These are phyloP conservation scores for Xenentodon cancila DNA, from an alignment of 2,797 vertebrate genomes.

Conservation along the genomic window DNA sequence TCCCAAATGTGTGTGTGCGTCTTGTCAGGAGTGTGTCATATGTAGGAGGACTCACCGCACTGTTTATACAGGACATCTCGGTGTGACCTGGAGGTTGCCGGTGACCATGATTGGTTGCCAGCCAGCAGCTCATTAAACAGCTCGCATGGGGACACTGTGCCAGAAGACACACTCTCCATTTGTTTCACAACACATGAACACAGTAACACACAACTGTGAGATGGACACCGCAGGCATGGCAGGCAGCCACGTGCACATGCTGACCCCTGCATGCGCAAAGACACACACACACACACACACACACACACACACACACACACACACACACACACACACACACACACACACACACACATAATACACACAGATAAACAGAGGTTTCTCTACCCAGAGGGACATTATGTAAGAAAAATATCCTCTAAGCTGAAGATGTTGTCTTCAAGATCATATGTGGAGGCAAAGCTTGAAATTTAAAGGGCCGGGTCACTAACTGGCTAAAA, in stretches of 20 bases:
- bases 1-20: slow-evolving; percentile 42
- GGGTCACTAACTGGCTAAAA: too few species aligned
- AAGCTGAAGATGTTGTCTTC: too few species aligned
- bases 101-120: slow-evolving; percentile 69
- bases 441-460: too few species aligned
- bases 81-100: slow-evolving; percentile 62
- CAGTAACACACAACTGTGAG: slow-evolving; percentile 64
- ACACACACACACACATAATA: neutral
- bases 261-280: slow-evolving; percentile 11
- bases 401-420: too few species aligned
- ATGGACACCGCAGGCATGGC: slow-evolving; percentile 58
- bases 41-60: slow-evolving; percentile 50
- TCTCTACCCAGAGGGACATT: neutral
- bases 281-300: slow-evolving; percentile 21
- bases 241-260: slow-evolving; percentile 34
- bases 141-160: slow-evolving; percentile 43
- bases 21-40: slow-evolving; percentile 60
- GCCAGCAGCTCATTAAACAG: slow-evolving; percentile 64
- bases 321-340: slow-evolving; percentile 37
- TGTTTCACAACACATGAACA: slow-evolving; percentile 75
- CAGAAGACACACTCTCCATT: slow-evolving; percentile 71
- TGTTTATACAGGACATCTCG: slow-evolving; percentile 66
- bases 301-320: neutral
- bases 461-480: too few species aligned
- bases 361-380: neutral